These are phyloP conservation scores for Salticus scenicus DNA, from an alignment of 2,888 invertebrate genomes.

Conservation along the genomic window DNA sequence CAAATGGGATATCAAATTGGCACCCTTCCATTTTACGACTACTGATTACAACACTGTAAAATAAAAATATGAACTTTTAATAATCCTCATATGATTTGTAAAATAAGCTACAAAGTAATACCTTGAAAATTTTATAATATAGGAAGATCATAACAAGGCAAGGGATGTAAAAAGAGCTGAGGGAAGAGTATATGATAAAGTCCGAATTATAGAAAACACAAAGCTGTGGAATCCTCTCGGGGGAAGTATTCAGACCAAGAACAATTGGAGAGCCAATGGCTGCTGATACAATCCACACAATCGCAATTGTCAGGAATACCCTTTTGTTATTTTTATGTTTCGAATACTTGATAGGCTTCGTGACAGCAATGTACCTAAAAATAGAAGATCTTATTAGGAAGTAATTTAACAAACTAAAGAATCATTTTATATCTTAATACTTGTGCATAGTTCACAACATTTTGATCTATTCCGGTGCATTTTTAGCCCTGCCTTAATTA, in stretches of 20 bases:
- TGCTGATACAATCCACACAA: constrained; percentile 96
- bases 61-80: too few species aligned
- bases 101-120: neutral
- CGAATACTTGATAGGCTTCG: constrained; percentile 98
- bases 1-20: too few species aligned
- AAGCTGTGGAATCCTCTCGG: constrained; percentile 82
- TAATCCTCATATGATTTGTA: too few species aligned
- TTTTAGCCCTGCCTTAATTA: too few species aligned
- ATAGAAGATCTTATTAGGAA: too few species aligned
- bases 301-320: constrained; percentile 93
- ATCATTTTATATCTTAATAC: too few species aligned
- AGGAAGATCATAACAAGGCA: constrained; percentile 98
- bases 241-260: constrained; percentile 94
- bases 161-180: constrained; percentile 99
- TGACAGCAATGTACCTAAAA: constrained; percentile 97
- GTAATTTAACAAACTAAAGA: too few species aligned
- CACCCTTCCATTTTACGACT: too few species aligned
- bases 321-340: constrained; percentile 97
- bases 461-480: too few species aligned
- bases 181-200: constrained; percentile 98
- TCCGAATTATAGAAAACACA: constrained; percentile 98
- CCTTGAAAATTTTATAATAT: constrained; percentile 98
- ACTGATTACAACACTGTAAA: too few species aligned
- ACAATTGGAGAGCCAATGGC: constrained; percentile 98
- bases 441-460: too few species aligned